Conservation (phyloP, 2,797 vertebrate species). For the Dromococcyx pavoninus region DNA sequence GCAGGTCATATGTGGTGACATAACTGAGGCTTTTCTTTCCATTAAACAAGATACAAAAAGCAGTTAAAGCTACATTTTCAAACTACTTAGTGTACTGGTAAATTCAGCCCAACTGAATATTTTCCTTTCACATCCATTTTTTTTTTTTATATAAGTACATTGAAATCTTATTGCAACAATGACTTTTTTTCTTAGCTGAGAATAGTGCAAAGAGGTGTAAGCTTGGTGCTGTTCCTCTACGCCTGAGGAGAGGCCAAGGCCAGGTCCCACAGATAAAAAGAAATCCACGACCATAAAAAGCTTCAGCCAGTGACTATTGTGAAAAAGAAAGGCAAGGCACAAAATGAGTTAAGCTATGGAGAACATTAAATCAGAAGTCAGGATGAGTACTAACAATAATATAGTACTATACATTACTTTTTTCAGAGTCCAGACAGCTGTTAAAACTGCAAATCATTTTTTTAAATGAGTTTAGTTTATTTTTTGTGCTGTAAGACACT, state of each 20-base stretch:
- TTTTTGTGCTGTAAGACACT: slow-evolving; percentile 73
- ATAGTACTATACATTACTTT: slow-evolving; percentile 56
- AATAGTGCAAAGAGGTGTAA: slow-evolving; percentile 68
- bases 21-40: not conserved
- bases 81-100: slow-evolving; percentile 21
- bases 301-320: slow-evolving; percentile 41
- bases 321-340: slow-evolving; percentile 71
- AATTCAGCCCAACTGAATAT: not conserved
- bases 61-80: slow-evolving; percentile 44
- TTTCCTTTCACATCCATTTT: not conserved
- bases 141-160: not conserved
- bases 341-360: slow-evolving; percentile 68
- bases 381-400: slow-evolving; percentile 57
- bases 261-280: slow-evolving; percentile 45
- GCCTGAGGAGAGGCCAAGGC: slow-evolving; percentile 30
- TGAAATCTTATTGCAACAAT: slow-evolving; percentile 33
- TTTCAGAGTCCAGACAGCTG: slow-evolving; percentile 60
- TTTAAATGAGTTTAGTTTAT: slow-evolving; percentile 53
- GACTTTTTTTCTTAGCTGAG: not conserved
- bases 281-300: slow-evolving; percentile 56
- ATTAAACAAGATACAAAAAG: slow-evolving; percentile 63
- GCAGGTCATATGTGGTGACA: not conserved
- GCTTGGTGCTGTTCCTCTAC: slow-evolving; percentile 2
- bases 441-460: slow-evolving; percentile 54
- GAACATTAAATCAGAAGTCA: slow-evolving; percentile 53